A percentile compares a stretch with the other conserved stretches of the same genome.
phyloP scores from a whole-genome alignment of 2,113 vertebrate genomes.

The Beaufortia kweichowensis region DNA sequence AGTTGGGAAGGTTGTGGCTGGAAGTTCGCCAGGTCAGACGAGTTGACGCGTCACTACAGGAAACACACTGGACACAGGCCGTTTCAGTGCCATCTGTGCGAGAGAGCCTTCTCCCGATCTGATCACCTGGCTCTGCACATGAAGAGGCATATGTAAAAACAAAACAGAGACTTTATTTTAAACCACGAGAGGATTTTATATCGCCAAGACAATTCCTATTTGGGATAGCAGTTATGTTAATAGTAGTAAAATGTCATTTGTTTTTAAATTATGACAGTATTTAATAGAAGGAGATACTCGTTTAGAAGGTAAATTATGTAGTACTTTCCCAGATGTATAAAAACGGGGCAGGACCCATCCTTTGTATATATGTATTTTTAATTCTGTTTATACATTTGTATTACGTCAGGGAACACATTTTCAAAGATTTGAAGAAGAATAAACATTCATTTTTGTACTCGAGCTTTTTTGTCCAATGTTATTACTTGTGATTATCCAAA shows the following conservation, averaged over 20 bases:
- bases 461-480: conserved; percentile 10
- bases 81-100: conserved; percentile 89
- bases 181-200: conserved; percentile 44
- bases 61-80: conserved; percentile 90
- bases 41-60: conserved; percentile 87
- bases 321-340: conserved; percentile 55
- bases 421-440: conserved; percentile 25
- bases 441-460: conserved; percentile 37
- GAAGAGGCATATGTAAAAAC: conserved; percentile 89
- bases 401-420: conserved; percentile 58
- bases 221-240: conserved; percentile 58
- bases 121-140: conserved; percentile 93
- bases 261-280: conserved; percentile 77
- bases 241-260: conserved; percentile 50
- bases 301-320: conserved; percentile 66
- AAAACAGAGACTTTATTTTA: conserved; percentile 17
- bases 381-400: conserved; percentile 58
- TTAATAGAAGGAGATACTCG: conserved; percentile 62
- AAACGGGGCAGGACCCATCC: conserved; percentile 71
- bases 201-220: conserved; percentile 52
- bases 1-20: conserved; percentile 91
- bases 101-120: conserved; percentile 87
- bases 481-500: no score
- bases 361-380: conserved; percentile 60
- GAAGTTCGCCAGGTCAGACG: conserved; percentile 88